Percentiles rank a stretch among this genome's conserved stretches.
phyloP scores from a whole-genome alignment of 2,113 vertebrate species.

The Pelecanus crispus region DNA sequence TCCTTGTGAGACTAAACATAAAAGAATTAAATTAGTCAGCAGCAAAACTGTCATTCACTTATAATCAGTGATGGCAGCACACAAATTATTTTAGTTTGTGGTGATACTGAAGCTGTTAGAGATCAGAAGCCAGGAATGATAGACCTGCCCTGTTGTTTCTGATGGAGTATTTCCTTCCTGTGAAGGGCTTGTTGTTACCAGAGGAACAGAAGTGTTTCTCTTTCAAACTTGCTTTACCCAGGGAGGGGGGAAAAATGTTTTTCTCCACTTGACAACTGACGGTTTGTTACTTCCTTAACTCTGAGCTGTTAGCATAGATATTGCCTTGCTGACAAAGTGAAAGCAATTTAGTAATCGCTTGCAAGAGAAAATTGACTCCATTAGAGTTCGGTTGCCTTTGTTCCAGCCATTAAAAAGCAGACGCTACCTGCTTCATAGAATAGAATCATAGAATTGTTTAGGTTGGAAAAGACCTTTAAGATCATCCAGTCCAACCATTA shows the following conservation, averaged over 20 bases:
- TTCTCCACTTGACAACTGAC: background rate
- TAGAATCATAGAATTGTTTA: too few species aligned
- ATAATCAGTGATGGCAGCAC: background rate
- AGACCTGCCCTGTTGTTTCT: background rate
- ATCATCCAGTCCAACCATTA: too few species aligned
- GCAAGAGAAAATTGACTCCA: background rate
- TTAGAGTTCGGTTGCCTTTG: conserved; percentile 11
- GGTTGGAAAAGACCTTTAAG: too few species aligned
- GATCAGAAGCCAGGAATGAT: background rate
- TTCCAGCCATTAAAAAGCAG: background rate
- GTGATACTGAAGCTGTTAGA: background rate
- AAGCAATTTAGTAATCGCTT: conserved; percentile 25
- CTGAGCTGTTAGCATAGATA: background rate
- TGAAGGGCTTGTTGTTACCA: background rate
- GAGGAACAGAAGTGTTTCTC: background rate
- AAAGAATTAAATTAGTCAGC: background rate
- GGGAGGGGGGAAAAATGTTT: background rate
- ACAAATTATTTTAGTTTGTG: background rate
- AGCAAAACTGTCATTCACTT: background rate
- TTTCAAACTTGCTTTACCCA: background rate
- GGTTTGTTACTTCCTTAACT: background rate
- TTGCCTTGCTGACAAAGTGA: background rate
- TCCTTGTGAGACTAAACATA: background rate
- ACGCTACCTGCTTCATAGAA: background rate
- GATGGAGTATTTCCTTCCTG: background rate